phyloP scores from a whole-genome alignment of 2,113 vertebrate species.

The Neotoma lepida region DNA sequence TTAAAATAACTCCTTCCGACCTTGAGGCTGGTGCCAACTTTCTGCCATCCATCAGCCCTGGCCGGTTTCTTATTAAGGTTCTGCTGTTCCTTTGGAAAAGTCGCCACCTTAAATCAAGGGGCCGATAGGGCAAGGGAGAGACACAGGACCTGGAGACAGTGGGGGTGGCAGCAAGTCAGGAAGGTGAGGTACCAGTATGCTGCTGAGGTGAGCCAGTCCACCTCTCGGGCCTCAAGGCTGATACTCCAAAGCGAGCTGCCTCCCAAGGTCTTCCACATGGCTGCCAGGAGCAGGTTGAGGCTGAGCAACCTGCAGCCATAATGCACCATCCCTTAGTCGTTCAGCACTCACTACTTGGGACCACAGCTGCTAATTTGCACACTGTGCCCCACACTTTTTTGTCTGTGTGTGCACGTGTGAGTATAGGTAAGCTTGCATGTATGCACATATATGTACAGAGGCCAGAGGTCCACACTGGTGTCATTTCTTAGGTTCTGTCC shows the following conservation, averaged over 20 bases:
- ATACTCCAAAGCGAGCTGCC: not conserved
- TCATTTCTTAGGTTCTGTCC: not conserved
- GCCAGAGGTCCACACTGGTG: not conserved
- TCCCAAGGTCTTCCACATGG: not conserved
- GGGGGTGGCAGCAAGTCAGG: not conserved
- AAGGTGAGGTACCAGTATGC: not conserved
- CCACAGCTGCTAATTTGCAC: not conserved
- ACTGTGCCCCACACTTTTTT: not conserved
- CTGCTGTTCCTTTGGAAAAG: slow-evolving; percentile 67
- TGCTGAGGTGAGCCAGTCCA: accelerated
- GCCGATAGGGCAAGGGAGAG: slow-evolving; percentile 41
- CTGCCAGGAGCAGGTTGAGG: not conserved
- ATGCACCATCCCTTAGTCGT: not conserved
- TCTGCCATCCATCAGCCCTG: slow-evolving; percentile 70
- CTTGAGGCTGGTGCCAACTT: slow-evolving; percentile 71
- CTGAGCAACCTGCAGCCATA: too few species aligned
- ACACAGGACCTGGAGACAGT: not conserved
- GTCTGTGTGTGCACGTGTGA: not conserved
- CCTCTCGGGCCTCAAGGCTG: not conserved
- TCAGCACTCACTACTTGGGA: not conserved
- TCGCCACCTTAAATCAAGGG: slow-evolving; percentile 75
- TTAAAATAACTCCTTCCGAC: slow-evolving; percentile 74
- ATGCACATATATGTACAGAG: not conserved
- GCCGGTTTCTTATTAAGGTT: slow-evolving; percentile 75
- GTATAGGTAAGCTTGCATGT: too few species aligned